These are phyloP conservation scores for Aleiodes testaceus DNA, from an alignment of 2,888 invertebrate species.

Conservation along the genomic window DNA sequence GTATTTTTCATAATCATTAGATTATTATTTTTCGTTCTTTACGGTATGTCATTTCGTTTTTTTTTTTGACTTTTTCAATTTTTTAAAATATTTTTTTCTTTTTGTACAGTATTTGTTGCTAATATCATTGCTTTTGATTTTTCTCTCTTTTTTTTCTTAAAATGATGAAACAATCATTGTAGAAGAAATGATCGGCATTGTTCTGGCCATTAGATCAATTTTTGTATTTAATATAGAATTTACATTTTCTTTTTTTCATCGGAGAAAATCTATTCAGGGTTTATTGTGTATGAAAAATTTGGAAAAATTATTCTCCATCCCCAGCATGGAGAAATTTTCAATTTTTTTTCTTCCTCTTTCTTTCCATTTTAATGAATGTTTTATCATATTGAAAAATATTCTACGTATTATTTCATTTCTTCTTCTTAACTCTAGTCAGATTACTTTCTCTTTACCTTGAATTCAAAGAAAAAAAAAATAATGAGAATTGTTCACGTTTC, in stretches of 20 bases:
- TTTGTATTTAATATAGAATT: conserved; percentile 45
- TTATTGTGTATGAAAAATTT: not conserved
- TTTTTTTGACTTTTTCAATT: not conserved
- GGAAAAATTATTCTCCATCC: not conserved
- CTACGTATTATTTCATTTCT: conserved; percentile 9
- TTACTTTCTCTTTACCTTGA: conserved; percentile 15
- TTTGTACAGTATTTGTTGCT: conserved; percentile 69
- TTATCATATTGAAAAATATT: not conserved
- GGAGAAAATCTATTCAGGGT: not conserved
- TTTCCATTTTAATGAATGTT: not conserved
- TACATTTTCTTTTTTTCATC: not conserved
- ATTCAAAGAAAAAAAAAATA: conserved; percentile 17
- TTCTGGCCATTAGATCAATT: conserved; percentile 44
- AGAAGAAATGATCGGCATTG: conserved; percentile 32
- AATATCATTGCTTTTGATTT: conserved; percentile 44
- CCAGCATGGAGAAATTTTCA: conserved; percentile 8
- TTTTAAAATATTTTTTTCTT: conserved; percentile 47
- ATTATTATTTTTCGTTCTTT: conserved; percentile 43
- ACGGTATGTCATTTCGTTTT: conserved; percentile 49
- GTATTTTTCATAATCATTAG: conserved; percentile 19
- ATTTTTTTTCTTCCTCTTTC: not conserved
- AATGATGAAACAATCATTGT: conserved; percentile 14
- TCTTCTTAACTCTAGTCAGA: conserved; percentile 37
- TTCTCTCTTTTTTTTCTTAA: conserved; percentile 14
- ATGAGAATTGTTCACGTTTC: conserved; percentile 17